Evolutionary conservation across 2,797 vertebrate genomes (phyloP).

Genomic region (Heterohyrax brucei): DNA sequence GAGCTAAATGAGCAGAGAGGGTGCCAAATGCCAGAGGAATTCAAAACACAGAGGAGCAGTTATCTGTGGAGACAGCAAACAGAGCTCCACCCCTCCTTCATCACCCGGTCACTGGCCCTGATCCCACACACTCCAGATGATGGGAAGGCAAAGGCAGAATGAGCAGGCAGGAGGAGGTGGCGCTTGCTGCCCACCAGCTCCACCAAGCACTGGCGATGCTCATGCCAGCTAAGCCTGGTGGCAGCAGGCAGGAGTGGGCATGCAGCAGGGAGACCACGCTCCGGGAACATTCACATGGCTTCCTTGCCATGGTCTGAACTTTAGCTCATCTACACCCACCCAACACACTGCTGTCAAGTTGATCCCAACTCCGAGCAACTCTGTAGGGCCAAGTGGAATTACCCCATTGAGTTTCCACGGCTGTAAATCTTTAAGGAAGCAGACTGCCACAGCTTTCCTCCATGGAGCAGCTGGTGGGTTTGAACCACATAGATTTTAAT

Average conservation of each 20-base stretch:
- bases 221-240: neutral
- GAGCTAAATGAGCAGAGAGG: constrained; percentile 70
- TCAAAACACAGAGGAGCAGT: constrained; percentile 63
- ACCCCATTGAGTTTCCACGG: neutral
- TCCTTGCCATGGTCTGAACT: constrained; percentile 68
- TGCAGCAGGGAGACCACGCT: neutral
- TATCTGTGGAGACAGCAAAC: constrained; percentile 73
- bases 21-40: constrained; percentile 67
- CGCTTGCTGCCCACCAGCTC: neutral
- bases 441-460: neutral
- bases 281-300: constrained; percentile 35
- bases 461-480: neutral
- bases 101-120: constrained; percentile 55
- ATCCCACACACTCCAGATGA: constrained; percentile 75
- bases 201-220: neutral
- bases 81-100: constrained; percentile 9
- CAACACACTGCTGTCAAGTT: too few species aligned
- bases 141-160: constrained; percentile 60
- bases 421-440: neutral
- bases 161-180: constrained; percentile 70
- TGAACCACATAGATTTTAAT: too few species aligned
- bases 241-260: constrained; percentile 64
- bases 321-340: constrained; percentile 48
- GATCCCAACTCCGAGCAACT: too few species aligned
- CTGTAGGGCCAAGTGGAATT: neutral